Percentiles rank a stretch among this genome's conserved stretches.
These are phyloP conservation scores for Trachelus stipa DNA, from an alignment of 2,888 invertebrate genomes.

Conservation along the genomic window DNA sequence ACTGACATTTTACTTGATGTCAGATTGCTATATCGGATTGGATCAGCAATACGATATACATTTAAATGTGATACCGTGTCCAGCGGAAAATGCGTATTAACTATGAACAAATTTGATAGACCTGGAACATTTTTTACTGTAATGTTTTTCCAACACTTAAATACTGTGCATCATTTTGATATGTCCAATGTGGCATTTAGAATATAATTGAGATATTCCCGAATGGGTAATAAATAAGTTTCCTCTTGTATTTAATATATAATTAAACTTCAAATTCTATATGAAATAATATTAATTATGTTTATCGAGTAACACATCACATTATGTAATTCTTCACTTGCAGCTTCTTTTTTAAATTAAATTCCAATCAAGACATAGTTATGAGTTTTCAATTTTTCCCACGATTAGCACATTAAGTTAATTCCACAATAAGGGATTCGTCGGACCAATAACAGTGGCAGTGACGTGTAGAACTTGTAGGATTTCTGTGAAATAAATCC, in stretches of 20 bases:
- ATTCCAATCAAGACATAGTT: not conserved
- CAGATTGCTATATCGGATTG: conserved; percentile 92
- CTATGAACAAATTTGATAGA: not conserved
- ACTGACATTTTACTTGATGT: conserved; percentile 86
- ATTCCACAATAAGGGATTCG: not conserved
- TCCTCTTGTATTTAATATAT: conserved; percentile 5
- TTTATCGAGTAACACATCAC: conserved; percentile 1
- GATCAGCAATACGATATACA: conserved; percentile 86
- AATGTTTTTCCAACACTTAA: not conserved
- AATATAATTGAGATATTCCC: not conserved
- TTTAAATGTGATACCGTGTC: conserved; percentile 60
- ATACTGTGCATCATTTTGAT: not conserved
- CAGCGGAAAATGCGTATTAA: not conserved
- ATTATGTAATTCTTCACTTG: not conserved
- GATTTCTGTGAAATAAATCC: not conserved
- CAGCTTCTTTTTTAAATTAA: not conserved
- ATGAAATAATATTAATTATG: conserved; percentile 6
- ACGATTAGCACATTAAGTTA: not conserved
- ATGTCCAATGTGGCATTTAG: not conserved
- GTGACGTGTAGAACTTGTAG: not conserved
- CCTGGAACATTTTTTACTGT: not conserved
- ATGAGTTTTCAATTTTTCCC: not conserved
- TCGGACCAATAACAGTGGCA: not conserved
- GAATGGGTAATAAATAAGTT: conserved; percentile 6
- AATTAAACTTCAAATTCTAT: not conserved